Conservation (phyloP, 2,888 invertebrate genomes). For the Xestoiulus laeticollis region DNA sequence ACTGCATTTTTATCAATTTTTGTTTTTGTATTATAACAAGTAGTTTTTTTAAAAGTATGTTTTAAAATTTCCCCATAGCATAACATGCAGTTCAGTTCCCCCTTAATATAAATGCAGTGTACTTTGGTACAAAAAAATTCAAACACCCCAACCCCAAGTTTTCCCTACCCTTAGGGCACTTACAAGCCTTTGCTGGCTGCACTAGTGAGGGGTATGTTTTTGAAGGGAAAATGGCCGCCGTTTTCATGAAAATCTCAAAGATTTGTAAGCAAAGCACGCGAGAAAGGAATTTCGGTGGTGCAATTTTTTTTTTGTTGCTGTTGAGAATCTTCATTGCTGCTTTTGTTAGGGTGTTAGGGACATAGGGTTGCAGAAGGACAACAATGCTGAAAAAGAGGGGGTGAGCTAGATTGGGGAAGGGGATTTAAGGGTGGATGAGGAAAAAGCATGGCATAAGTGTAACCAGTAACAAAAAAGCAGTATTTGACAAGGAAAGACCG, state of each 20-base stretch:
- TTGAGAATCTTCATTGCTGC: neutral
- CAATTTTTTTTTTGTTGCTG: neutral
- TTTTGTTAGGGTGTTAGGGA: constrained; percentile 32
- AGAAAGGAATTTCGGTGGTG: constrained; percentile 43
- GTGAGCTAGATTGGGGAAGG: neutral
- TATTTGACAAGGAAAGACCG: constrained; percentile 46
- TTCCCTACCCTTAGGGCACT: neutral
- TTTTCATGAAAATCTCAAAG: neutral
- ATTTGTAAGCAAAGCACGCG: constrained; percentile 43
- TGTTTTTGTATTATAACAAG: no score
- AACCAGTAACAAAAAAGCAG: constrained; percentile 19
- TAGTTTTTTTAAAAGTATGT: no score
- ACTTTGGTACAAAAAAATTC: neutral
- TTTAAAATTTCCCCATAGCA: no score
- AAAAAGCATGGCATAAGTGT: constrained; percentile 1
- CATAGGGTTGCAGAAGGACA: constrained; percentile 36
- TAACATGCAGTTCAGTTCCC: no score
- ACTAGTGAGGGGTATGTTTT: neutral
- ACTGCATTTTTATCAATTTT: no score
- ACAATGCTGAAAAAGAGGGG: neutral
- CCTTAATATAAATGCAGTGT: no score
- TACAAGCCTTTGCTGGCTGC: neutral
- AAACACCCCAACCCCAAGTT: neutral
- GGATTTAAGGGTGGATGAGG: neutral
- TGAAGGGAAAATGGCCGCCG: constrained; percentile 32